Conservation (phyloP, 2,888 invertebrate species). For the Clostera curtula region DNA sequence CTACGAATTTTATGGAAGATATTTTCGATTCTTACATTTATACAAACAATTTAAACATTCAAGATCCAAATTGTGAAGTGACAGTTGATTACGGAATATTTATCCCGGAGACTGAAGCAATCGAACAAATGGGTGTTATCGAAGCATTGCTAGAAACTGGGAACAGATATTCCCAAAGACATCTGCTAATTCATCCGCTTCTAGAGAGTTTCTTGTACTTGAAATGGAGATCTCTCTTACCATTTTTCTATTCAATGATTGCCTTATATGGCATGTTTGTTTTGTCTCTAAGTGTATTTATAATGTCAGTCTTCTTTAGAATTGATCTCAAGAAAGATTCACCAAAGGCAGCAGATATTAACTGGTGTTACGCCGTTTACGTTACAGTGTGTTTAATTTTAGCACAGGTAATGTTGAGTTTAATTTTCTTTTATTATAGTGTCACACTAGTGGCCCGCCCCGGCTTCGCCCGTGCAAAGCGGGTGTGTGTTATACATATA, state of each 20-base stretch:
- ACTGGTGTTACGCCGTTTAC: constrained; percentile 11
- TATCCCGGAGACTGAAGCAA: constrained; percentile 30
- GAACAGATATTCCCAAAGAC: constrained; percentile 46
- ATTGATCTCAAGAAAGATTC: constrained; percentile 6
- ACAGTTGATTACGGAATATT: constrained; percentile 52
- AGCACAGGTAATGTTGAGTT: constrained; percentile 10
- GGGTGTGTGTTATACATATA: constrained; percentile 7
- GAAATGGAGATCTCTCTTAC: constrained; percentile 63
- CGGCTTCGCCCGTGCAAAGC: no score
- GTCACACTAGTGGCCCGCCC: no score
- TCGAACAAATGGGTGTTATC: constrained; percentile 58
- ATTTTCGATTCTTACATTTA: constrained; percentile 58
- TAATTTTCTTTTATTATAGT: not conserved
- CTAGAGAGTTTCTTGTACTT: constrained; percentile 66
- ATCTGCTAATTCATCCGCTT: constrained; percentile 62
- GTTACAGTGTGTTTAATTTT: constrained; percentile 10
- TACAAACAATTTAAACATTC: constrained; percentile 39
- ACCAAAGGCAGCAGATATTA: constrained; percentile 7
- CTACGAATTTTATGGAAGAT: constrained; percentile 56
- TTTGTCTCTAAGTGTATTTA: constrained; percentile 49
- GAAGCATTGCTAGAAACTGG: constrained; percentile 58
- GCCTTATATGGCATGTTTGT: constrained; percentile 56
- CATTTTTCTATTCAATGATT: constrained; percentile 58
- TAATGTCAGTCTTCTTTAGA: constrained; percentile 21
- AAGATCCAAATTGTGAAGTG: constrained; percentile 37